Evolutionary conservation across 2,113 vertebrate species (phyloP), one percentile per base, ranked within the genome.

Genomic region (Colistium nudipinnis): DNA sequence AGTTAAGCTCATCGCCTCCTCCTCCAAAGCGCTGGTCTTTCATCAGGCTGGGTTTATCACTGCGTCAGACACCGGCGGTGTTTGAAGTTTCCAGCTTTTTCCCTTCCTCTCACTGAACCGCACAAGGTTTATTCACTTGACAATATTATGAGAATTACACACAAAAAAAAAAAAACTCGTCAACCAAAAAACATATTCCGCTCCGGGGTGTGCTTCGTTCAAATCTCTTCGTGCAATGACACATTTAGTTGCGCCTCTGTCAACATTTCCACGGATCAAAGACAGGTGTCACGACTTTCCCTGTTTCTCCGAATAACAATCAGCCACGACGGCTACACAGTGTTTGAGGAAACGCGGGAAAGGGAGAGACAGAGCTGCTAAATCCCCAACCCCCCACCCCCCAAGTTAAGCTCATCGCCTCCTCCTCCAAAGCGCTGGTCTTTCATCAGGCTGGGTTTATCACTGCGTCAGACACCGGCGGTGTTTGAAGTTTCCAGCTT

Each of bases 381-480:
- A 90, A 90, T 90, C 92, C 86, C 92, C n/a, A n/a, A n/a, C n/a
- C n/a, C n/a, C n/a, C n/a, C n/a, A n/a, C n/a, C n/a, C 86, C 47
- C 74, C 74, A 86, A 88, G 86, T 89, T 93, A 90, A 92, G 85
- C 39, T 41, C 36, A 12, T 43, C 41, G 2, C 25, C 25, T 52
- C 76, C 73, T 59, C 61, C 80, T 89, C 56, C 72, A 71, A 84
- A 84, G 81, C 77, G 70, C 36, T 7, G 33, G 74, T 76, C 86
- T 91, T 91, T 91, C 86, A 90, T 90, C 85, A 84, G 70, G 60
- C 73, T 73, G 75, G 80, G 76, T 85, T 88, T 88, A 89, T 83
- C 80, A 20, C 63, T n/a, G 69, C 70, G 75, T 68, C 66, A 77
- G 62, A 83, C 55, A 53, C 63, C 20, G 48, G 62, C 78, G 13